Conservation (phyloP, 1,140 invertebrate genomes). For the Saccostrea cuccullata region DNA sequence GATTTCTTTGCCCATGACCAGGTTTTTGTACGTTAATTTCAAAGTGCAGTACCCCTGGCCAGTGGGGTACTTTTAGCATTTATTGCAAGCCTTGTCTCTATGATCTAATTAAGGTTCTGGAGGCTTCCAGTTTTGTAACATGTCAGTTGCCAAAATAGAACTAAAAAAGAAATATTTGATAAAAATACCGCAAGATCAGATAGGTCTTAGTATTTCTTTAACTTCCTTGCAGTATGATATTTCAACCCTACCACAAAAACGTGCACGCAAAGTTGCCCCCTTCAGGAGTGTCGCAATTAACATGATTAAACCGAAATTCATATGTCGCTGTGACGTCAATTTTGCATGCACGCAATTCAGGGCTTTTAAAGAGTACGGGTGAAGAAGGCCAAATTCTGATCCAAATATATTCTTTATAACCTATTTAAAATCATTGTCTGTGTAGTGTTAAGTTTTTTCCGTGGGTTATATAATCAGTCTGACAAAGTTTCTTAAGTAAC, state of each 20-base stretch:
- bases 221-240: background rate
- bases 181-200: background rate
- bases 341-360: background rate
- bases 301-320: background rate
- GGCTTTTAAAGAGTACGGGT: background rate
- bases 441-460: background rate
- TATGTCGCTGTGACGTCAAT: background rate
- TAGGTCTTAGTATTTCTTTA: constrained; percentile 2
- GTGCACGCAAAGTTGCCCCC: background rate
- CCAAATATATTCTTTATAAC: background rate
- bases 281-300: constrained; percentile 6
- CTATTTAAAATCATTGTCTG: background rate
- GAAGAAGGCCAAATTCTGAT: constrained; percentile 8
- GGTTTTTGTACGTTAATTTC: too few relatives aligned
- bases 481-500: background rate
- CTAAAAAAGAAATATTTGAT: constrained; percentile 13
- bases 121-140: background rate
- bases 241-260: background rate
- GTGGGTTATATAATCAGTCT: constrained; percentile 15
- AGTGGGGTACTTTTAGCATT: too few relatives aligned
- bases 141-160: constrained; percentile 23
- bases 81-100: too few relatives aligned
- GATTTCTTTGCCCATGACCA: too few relatives aligned
- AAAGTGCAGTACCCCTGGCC: too few relatives aligned
- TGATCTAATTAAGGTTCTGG: too few relatives aligned